These are phyloP conservation scores for Callyntrura guangdongensis DNA, from an alignment of 2,888 invertebrate genomes.

Conservation along the genomic window DNA sequence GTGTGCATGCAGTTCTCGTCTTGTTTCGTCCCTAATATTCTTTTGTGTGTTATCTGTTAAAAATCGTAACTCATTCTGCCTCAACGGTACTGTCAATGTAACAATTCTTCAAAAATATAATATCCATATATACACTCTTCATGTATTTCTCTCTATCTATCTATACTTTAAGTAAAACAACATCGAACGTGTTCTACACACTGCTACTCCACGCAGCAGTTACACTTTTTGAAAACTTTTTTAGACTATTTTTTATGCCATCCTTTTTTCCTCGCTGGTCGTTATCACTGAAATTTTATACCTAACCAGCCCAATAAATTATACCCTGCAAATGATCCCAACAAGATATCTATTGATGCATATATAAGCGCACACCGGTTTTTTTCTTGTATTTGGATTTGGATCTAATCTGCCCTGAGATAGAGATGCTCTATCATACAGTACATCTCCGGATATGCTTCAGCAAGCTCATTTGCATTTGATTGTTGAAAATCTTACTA, in stretches of 20 bases:
- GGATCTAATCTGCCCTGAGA: background rate
- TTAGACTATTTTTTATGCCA: background rate
- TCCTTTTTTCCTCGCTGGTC: background rate
- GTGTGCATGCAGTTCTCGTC: background rate
- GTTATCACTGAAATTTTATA: background rate
- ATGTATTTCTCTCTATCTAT: too few species aligned
- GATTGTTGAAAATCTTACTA: background rate
- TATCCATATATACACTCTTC: too few species aligned
- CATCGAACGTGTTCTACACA: background rate
- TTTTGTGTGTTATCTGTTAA: conserved; percentile 30
- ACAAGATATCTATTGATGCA: too few species aligned
- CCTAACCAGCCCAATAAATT: too few species aligned
- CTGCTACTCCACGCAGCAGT: conserved; percentile 17
- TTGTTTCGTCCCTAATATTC: background rate
- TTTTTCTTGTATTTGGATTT: background rate
- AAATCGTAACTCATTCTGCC: conserved; percentile 62
- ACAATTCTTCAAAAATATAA: conserved; percentile 37
- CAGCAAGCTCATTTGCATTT: conserved; percentile 27
- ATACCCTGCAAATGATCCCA: too few species aligned
- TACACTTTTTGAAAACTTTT: conserved; percentile 16
- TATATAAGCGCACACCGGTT: background rate
- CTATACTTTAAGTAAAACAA: conserved; percentile 8
- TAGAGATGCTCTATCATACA: background rate
- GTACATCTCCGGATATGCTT: conserved; percentile 33
- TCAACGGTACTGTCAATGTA: conserved; percentile 73